Evolutionary conservation across 2,888 invertebrate species (phyloP).

Genomic region (Escarpia spicata): DNA sequence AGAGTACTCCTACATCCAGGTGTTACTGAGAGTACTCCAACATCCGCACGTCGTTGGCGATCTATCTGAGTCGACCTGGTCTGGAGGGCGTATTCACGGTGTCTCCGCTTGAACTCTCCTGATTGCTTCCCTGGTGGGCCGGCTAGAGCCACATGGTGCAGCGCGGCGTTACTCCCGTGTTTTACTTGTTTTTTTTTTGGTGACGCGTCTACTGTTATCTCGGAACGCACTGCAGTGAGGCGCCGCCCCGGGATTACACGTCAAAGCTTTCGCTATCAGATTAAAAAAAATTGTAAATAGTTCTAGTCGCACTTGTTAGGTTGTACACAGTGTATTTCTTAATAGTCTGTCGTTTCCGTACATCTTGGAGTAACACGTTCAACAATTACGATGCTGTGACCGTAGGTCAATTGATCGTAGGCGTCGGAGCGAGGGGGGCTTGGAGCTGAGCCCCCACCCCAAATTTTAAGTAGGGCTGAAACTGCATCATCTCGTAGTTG

Average conservation of each 20-base stretch:
- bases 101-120: background rate
- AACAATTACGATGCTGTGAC: no score
- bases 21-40: background rate
- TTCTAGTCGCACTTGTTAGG: no score
- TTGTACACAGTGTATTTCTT: no score
- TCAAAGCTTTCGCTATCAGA: background rate
- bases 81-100: background rate
- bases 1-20: background rate
- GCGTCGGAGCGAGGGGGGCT: no score
- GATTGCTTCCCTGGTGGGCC: background rate
- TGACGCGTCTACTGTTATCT: background rate
- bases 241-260: background rate
- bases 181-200: background rate
- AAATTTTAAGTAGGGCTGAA: no score
- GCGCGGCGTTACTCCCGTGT: background rate
- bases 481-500: no score
- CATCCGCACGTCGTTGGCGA: background rate
- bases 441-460: no score
- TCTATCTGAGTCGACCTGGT: background rate
- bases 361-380: no score
- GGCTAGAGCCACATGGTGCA: background rate
- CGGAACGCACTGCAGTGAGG: background rate
- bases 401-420: no score
- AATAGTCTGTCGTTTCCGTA: no score
- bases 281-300: no score